These are phyloP conservation scores for Pristionchus arcanus DNA, from an alignment of 2,888 invertebrate species.

Conservation along the genomic window DNA sequence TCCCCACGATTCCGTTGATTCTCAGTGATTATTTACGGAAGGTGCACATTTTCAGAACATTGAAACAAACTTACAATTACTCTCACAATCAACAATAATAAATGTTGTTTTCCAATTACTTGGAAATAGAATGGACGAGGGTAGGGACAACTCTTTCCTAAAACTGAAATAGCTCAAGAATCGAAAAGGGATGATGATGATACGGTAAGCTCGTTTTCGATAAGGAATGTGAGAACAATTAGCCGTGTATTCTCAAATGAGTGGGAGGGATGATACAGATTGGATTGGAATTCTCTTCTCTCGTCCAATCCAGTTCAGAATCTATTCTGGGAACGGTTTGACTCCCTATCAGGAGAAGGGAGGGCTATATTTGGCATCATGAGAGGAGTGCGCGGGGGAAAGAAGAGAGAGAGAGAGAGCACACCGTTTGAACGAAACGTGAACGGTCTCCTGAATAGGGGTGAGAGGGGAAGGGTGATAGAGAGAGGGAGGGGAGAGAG, in stretches of 20 bases:
- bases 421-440: conserved; percentile 39
- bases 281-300: not conserved
- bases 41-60: too few relatives aligned
- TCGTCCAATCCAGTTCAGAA: conserved; percentile 3
- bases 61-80: too few relatives aligned
- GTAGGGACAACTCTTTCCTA: not conserved
- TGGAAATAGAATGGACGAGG: too few relatives aligned
- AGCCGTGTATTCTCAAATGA: not conserved
- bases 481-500: not conserved
- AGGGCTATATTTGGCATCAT: conserved; percentile 23
- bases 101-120: too few relatives aligned
- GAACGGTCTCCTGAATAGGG: conserved; percentile 45
- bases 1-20: too few relatives aligned
- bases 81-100: too few relatives aligned
- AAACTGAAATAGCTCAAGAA: not conserved
- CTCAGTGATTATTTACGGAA: too few relatives aligned
- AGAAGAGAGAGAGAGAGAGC: conserved; percentile 18
- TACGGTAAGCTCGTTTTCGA: not conserved
- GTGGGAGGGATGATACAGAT: not conserved
- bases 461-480: not conserved
- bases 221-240: not conserved
- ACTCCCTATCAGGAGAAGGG: not conserved
- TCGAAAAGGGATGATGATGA: not conserved
- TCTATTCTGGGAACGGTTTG: conserved; percentile 35
- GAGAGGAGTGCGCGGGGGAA: not conserved